These are phyloP conservation scores for Eremophila alpestris DNA, from an alignment of 2,797 vertebrate genomes.

Conservation along the genomic window DNA sequence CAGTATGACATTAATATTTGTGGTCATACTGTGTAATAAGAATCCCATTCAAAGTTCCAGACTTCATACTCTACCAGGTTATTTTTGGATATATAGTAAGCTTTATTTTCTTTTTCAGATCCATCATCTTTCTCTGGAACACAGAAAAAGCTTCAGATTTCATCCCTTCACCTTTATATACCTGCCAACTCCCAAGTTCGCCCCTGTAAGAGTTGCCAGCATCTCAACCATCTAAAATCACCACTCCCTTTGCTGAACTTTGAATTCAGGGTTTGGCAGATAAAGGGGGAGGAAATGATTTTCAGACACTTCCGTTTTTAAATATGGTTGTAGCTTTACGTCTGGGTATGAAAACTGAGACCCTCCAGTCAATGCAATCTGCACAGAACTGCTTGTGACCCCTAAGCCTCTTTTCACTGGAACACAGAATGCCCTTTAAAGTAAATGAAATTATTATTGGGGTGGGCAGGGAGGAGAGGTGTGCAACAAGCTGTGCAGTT, in stretches of 20 bases:
- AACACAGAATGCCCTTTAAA: background rate
- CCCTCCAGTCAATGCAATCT: background rate
- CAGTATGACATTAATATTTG: slow-evolving; percentile 29
- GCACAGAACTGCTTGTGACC: background rate
- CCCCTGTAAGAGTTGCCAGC: background rate
- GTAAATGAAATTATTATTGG: background rate
- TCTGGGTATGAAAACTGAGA: background rate
- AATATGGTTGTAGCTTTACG: background rate
- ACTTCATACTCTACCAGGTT: slow-evolving; percentile 25
- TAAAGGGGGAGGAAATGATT: slow-evolving; percentile 3
- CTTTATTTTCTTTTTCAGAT: slow-evolving; percentile 58
- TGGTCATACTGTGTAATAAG: slow-evolving; percentile 23
- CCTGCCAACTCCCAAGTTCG: slow-evolving; percentile 15
- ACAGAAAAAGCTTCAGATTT: slow-evolving; percentile 45
- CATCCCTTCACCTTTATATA: slow-evolving; percentile 50
- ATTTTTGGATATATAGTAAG: slow-evolving; percentile 57
- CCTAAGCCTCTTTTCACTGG: background rate
- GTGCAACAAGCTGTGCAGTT: background rate
- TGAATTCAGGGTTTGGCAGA: slow-evolving; percentile 34
- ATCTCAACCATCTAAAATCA: slow-evolving; percentile 36
- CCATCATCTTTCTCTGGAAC: slow-evolving; percentile 49
- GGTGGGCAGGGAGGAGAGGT: background rate
- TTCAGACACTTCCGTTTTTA: slow-evolving; percentile 25
- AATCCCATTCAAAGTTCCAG: slow-evolving; percentile 47
- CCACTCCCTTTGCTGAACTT: slow-evolving; percentile 31